Evolutionary conservation across 2,888 invertebrate genomes (phyloP), one percentile per base, ranked within the genome.

Genomic region (Tolmerus cingulatus): DNA sequence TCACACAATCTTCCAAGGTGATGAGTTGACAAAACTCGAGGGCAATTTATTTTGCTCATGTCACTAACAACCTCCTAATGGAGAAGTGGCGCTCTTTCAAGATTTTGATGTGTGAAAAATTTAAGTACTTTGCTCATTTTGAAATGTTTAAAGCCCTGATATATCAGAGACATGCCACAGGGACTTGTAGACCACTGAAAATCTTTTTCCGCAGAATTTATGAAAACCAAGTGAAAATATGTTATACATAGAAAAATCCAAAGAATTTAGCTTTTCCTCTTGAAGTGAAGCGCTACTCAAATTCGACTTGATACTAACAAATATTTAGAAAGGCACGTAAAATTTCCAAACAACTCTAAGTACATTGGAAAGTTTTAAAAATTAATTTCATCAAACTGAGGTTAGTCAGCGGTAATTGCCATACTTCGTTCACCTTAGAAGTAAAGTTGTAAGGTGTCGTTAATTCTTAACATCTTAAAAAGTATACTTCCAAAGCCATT

Each of bases 1-100:
- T 85, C 74, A 85, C 85, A 85, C 74, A 74, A 85, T 85, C 85
- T 85, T 74, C 85, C 30, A 85, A 85, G 85, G 74, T 85, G 85
- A 85, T 74, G 85, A 85, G 85, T 85, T 85, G 74, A 85, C 43
- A 85, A 74, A 85, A 85, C 85, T 74, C 27, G n/a, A 74, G 43
- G 43, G 85, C 43, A 85, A 85, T 85, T 85, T 85, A 85, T 85
- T 74, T 74, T 74, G 74, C 43, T 85, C 85, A 66, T 85, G 85
- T 85, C 85, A 85, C 85, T 74, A 46, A 85, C 74, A 85, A 85
- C 46, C 37, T 82, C 46, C 85, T 74, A 85, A 85, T 85, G 85
- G 74, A 74, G 74, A 85, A 74, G 74, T 74, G 43, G 74, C 74
- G 74, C 85, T 85, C 74, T 85, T 74, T 74, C 85, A 79, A 27